Evolutionary conservation across 1,140 invertebrate genomes (phyloP).

Genomic region (Dinothrombium tinctorium): DNA sequence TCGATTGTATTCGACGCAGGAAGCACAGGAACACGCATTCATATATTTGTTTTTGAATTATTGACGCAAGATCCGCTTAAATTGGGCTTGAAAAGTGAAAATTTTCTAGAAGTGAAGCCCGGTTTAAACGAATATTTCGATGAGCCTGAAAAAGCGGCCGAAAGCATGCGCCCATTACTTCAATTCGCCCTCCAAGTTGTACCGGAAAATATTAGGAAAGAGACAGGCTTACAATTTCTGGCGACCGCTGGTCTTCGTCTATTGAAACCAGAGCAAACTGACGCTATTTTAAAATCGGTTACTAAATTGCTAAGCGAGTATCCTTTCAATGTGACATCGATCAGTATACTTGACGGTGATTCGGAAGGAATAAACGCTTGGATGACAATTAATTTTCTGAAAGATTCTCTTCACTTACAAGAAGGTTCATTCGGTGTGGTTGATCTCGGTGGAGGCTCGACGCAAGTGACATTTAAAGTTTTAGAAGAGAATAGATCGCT

Average conservation of each 20-base stretch:
- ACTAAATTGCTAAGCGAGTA: constrained; percentile 1
- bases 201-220: constrained; percentile 38
- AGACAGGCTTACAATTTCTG: constrained; percentile 52
- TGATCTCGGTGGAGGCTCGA: constrained; percentile 84
- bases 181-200: constrained; percentile 48
- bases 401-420: constrained; percentile 34
- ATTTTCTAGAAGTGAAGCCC: constrained; percentile 58
- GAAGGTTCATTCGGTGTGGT: constrained; percentile 49
- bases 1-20: constrained; percentile 89
- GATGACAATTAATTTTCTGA: constrained; percentile 74
- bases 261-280: constrained; percentile 44
- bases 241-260: constrained; percentile 70
- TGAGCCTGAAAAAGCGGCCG: constrained; percentile 44
- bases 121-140: constrained; percentile 65
- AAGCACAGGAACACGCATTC: constrained; percentile 70
- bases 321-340: constrained; percentile 32
- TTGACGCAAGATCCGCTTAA: not conserved
- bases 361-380: constrained; percentile 72
- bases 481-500: too few relatives aligned
- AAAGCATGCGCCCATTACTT: constrained; percentile 42
- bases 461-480: constrained; percentile 59
- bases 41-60: constrained; percentile 53
- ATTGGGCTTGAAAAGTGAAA: constrained; percentile 49
- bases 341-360: constrained; percentile 73
- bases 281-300: constrained; percentile 43